phyloP scores from a whole-genome alignment of 2,888 invertebrate genomes.

The Eupithecia exiguata region DNA sequence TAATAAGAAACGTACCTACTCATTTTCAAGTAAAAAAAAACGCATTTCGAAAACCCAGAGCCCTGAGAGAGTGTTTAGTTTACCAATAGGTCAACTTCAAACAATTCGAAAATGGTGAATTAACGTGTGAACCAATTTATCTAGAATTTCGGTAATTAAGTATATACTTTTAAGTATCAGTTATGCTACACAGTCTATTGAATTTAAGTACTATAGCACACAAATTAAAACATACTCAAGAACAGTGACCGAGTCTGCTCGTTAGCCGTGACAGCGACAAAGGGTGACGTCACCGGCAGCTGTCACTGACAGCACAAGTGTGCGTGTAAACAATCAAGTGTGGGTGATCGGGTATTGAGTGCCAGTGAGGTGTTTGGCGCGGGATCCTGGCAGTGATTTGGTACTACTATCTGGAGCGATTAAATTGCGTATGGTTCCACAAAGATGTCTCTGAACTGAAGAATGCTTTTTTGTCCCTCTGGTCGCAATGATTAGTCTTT shows the following conservation, averaged over 20 bases:
- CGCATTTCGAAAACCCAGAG: background rate
- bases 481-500: background rate
- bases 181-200: background rate
- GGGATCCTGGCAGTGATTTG: constrained; percentile 21
- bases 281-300: constrained; percentile 75
- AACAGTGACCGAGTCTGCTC: constrained; percentile 66
- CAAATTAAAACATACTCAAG: constrained; percentile 38
- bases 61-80: no score
- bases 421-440: background rate
- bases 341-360: constrained; percentile 48
- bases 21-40: background rate
- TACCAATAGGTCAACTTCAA: background rate
- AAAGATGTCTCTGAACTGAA: background rate
- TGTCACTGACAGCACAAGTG: constrained; percentile 43
- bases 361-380: constrained; percentile 39
- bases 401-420: background rate
- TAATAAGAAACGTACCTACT: background rate
- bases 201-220: background rate
- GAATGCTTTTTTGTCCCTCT: background rate
- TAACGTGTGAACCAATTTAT: background rate
- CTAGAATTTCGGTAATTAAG: background rate
- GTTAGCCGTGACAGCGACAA: constrained; percentile 81
- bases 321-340: constrained; percentile 55
- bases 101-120: background rate
- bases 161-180: no score